Conservation (phyloP, 2,113 vertebrate species). For the Phaethornis superciliosus region DNA sequence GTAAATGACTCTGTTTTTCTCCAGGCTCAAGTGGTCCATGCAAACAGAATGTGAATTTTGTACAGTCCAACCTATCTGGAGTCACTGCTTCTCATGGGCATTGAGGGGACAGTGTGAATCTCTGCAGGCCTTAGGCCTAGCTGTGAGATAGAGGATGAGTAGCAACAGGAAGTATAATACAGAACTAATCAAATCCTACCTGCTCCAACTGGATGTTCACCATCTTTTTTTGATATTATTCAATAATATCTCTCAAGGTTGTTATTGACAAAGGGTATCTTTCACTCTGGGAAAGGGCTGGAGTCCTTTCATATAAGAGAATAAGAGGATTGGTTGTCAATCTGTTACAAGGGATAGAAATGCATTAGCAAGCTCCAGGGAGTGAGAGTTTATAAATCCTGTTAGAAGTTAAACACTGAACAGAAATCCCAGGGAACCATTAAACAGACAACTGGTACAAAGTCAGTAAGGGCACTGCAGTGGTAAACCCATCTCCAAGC, state of each 20-base stretch:
- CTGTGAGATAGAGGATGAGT: not conserved
- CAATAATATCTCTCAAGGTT: not conserved
- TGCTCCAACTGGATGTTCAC: not conserved
- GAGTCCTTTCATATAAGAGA: not conserved
- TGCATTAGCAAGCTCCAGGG: not conserved
- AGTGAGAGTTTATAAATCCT: constrained; percentile 6
- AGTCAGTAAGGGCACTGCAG: not conserved
- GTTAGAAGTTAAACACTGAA: not conserved
- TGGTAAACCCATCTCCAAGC: not conserved
- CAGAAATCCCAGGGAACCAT: not conserved
- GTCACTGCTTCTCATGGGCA: not conserved
- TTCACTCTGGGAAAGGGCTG: not conserved
- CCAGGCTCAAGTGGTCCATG: not conserved
- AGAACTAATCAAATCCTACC: not conserved
- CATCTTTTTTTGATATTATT: not conserved
- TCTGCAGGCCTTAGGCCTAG: fast-evolving
- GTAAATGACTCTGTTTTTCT: not conserved
- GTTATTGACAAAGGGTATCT: not conserved
- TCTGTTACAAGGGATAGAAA: not conserved
- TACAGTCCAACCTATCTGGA: not conserved
- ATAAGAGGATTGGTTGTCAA: not conserved
- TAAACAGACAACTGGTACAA: not conserved
- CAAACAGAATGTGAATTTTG: not conserved
- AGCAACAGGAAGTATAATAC: not conserved
- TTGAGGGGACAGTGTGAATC: not conserved